phyloP scores from a whole-genome alignment of 2,797 vertebrate genomes.

The Bucorvus abyssinicus region DNA sequence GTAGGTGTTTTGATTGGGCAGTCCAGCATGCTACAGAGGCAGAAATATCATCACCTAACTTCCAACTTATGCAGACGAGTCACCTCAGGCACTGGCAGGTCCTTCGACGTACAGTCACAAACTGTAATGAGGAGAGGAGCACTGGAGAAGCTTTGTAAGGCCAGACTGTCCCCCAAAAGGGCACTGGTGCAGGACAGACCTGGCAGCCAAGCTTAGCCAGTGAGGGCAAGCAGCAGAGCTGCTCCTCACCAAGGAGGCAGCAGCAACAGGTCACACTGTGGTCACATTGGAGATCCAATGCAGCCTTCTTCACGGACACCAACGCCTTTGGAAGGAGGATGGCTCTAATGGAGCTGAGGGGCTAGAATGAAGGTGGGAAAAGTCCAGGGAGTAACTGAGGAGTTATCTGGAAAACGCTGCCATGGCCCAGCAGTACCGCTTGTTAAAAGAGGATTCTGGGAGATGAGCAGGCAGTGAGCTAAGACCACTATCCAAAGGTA shows the following conservation, averaged over 20 bases:
- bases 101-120: background rate
- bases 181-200: accelerated
- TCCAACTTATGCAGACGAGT: background rate
- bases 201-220: background rate
- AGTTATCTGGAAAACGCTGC: background rate
- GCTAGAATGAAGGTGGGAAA: background rate
- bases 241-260: background rate
- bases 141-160: background rate
- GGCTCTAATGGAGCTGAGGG: background rate
- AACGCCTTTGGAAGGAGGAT: background rate
- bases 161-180: background rate
- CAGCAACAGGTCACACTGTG: background rate
- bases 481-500: background rate
- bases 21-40: background rate
- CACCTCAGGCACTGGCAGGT: background rate
- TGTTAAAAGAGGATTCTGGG: background rate
- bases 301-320: background rate
- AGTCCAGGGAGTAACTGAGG: background rate
- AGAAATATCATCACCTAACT: background rate
- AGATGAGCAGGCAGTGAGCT: background rate
- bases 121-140: background rate
- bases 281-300: background rate
- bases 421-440: background rate
- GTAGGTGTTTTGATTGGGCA: background rate
- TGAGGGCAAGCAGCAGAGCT: background rate